phyloP scores from a whole-genome alignment of 92 coral and sea anemone genomes.

The Palythoa heliodiscus region DNA sequence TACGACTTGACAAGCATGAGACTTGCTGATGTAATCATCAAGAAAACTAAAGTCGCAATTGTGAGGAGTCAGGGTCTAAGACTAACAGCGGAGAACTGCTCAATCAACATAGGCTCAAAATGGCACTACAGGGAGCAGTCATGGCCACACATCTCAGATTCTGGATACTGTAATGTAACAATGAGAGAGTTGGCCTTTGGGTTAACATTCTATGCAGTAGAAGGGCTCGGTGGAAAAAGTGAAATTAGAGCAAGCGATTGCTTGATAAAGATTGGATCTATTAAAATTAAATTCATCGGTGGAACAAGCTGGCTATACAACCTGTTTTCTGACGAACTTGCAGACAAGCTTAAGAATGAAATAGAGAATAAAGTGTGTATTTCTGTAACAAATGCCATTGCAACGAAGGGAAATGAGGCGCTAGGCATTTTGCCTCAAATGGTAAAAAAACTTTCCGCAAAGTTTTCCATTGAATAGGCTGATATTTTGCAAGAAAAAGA shows the following conservation, averaged over 20 bases:
- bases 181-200: constrained; percentile 66
- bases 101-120: constrained; percentile 60
- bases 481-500: no score
- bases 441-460: constrained; percentile 47
- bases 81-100: constrained; percentile 63
- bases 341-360: constrained; percentile 63
- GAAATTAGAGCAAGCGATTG: constrained; percentile 69
- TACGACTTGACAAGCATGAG: constrained; percentile 66
- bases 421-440: constrained; percentile 59
- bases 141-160: constrained; percentile 93
- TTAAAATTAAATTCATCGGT: constrained; percentile 70
- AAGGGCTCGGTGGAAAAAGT: constrained; percentile 43
- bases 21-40: constrained; percentile 66
- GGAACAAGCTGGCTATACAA: constrained; percentile 92
- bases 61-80: constrained; percentile 57
- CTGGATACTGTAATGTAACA: constrained; percentile 74
- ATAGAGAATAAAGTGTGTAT: constrained; percentile 65
- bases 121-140: constrained; percentile 81
- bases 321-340: constrained; percentile 71
- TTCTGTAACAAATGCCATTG: constrained; percentile 58
- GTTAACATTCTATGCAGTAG: constrained; percentile 60
- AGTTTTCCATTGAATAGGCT: background rate
- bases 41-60: constrained; percentile 66
- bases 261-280: constrained; percentile 63
- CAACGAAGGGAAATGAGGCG: constrained; percentile 70